phyloP scores from a whole-genome alignment of 2,797 vertebrate species.

The Myripristis murdjan region DNA sequence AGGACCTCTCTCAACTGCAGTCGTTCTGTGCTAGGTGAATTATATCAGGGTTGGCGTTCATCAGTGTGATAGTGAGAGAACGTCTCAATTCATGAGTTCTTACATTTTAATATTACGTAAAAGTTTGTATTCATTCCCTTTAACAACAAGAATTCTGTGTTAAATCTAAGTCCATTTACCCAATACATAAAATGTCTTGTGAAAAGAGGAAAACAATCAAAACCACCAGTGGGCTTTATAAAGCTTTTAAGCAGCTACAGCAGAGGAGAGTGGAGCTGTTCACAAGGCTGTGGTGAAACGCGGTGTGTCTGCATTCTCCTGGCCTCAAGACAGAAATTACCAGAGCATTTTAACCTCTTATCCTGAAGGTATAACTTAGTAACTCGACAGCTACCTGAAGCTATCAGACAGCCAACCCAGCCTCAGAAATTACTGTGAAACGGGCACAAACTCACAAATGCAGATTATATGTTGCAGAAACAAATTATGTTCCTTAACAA shows the following conservation, averaged over 20 bases:
- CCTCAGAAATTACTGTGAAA: too few species aligned
- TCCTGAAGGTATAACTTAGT: not conserved
- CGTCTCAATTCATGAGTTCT: not conserved
- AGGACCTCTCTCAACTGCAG: not conserved
- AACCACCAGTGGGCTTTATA: not conserved
- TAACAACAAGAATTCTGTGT: not conserved
- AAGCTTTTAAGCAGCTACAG: conserved; percentile 19
- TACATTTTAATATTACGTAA: too few species aligned
- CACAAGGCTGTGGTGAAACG: conserved; percentile 14
- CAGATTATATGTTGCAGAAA: too few species aligned
- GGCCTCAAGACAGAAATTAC: conserved; percentile 21
- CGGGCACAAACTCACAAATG: too few species aligned
- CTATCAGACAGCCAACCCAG: conserved; percentile 16
- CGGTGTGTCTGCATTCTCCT: conserved; percentile 13
- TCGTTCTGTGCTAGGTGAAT: not conserved
- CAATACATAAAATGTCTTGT: not conserved
- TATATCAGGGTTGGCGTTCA: not conserved
- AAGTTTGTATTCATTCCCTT: too few species aligned
- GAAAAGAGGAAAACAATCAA: conserved; percentile 6
- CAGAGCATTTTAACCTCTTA: not conserved
- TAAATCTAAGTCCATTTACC: not conserved
- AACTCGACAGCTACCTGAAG: conserved; percentile 20
- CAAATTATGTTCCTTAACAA: too few species aligned
- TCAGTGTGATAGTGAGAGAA: not conserved
- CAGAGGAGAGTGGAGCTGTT: conserved; percentile 23